Evolutionary conservation across 1,140 invertebrate genomes (phyloP).

Genomic region (Aphis gossypii): DNA sequence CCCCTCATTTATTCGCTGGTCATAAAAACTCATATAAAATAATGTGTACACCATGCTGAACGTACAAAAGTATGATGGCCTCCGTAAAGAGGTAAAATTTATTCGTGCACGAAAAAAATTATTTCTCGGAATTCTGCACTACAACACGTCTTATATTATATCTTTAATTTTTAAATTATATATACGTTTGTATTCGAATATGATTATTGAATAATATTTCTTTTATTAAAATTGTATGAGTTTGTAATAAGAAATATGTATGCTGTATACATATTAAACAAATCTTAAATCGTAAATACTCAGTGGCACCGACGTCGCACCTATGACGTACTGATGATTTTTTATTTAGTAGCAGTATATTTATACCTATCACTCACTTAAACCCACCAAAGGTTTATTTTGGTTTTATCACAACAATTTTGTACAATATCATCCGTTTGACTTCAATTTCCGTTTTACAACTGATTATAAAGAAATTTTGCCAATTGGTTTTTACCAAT

Average conservation of each 20-base stretch:
- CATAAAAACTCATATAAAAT: conserved; percentile 3
- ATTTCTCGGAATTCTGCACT: background rate
- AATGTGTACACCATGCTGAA: background rate
- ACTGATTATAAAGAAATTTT: too few relatives aligned
- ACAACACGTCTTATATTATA: background rate
- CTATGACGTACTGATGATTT: too few relatives aligned
- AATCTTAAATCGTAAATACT: background rate
- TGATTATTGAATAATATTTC: background rate
- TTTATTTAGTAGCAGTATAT: too few relatives aligned
- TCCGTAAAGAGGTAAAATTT: background rate
- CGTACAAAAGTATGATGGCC: background rate
- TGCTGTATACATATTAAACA: background rate
- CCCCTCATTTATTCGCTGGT: background rate
- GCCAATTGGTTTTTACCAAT: too few relatives aligned
- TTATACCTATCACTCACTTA: too few relatives aligned
- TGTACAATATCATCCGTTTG: too few relatives aligned
- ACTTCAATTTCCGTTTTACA: too few relatives aligned
- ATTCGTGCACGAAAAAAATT: background rate
- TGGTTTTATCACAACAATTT: too few relatives aligned
- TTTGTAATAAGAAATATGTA: background rate
- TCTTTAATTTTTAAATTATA: background rate
- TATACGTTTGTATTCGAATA: background rate
- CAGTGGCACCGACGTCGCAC: too few relatives aligned
- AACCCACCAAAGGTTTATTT: too few relatives aligned
- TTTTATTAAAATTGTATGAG: background rate